Evolutionary conservation across 1,140 invertebrate genomes (phyloP).

Genomic region (Brachionus rotundiformis): DNA sequence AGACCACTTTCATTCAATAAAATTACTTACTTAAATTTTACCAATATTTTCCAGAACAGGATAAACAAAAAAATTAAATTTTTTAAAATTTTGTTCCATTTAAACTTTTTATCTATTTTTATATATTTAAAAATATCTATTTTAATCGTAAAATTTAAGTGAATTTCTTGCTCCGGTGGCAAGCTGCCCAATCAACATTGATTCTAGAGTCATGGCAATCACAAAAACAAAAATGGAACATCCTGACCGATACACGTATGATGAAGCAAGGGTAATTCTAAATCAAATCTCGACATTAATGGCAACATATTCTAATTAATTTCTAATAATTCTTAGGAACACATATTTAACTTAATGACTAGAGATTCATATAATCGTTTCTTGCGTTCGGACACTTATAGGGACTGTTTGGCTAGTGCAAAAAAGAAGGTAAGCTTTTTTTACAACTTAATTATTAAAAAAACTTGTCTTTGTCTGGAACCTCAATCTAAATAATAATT

Average conservation of each 20-base stretch:
- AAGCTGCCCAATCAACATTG: constrained; percentile 93
- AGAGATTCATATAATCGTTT: constrained; percentile 97
- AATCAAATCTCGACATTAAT: background rate
- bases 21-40: no score
- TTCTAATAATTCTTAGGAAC: no score
- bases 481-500: background rate
- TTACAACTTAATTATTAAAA: background rate
- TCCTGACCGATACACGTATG: constrained; percentile 82
- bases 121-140: background rate
- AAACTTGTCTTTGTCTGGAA: no score
- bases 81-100: no score
- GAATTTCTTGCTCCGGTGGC: constrained; percentile 91
- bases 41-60: no score
- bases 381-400: constrained; percentile 93
- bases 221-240: constrained; percentile 76
- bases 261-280: constrained; percentile 84
- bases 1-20: no score
- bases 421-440: constrained; percentile 26
- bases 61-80: no score
- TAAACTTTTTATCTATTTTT: background rate
- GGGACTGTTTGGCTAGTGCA: constrained; percentile 37
- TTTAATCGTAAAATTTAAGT: constrained; percentile 62
- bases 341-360: constrained; percentile 99
- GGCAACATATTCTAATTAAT: no score
- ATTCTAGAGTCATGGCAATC: constrained; percentile 75